Evolutionary conservation across 2,797 vertebrate genomes (phyloP), one percentile per base, ranked within the genome.

Genomic region (Malurus splendens): DNA sequence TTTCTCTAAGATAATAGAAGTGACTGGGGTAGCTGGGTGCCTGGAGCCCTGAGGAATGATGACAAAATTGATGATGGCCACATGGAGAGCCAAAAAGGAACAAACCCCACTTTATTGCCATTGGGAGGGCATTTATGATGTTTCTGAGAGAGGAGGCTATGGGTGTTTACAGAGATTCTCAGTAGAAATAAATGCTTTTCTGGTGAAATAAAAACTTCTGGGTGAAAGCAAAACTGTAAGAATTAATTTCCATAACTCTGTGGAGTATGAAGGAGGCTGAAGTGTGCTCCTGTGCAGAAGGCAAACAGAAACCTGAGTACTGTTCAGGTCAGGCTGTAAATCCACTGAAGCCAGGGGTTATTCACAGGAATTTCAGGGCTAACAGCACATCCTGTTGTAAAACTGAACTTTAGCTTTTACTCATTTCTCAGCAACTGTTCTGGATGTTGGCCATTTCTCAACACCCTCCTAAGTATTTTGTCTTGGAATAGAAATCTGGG

Each of bases 361-460:
- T 85, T 80, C 56, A 50, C 57, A 65, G 72, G 72, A 73, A 75
- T 72, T 89, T 36, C 1, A 2, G 57, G 52, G 38, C 68, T 80
- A 80, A 77, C 28, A 64, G 62, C 65, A 82, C 24, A 55, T 85
- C 55, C 86, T 80, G 52, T 59, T 82, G 55, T 82, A 94, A 93
- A 93, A 59, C 5, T 78, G 72, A 76, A 72, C 72, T 89, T 90
- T 2, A 85, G 66, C 39, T 95, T 94, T 90, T 87, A 75, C 32
- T 80, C 32, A 38, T 67, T 89, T 78, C 70, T 80, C 22, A 1
- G 44, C 32, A 65, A 45, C 66, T 68, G n/a, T 74, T 89, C 17
- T 18, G 9, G 14, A 17, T 82, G 59, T 39, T 71, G 52, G 36
- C 45, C 33, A 28, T 66, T 94, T 74, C 82, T 81, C 65, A 85